Base-by-base conservation (phyloP, 2,888 invertebrate species). In the Hirtodrosophila histrioides region DNA sequence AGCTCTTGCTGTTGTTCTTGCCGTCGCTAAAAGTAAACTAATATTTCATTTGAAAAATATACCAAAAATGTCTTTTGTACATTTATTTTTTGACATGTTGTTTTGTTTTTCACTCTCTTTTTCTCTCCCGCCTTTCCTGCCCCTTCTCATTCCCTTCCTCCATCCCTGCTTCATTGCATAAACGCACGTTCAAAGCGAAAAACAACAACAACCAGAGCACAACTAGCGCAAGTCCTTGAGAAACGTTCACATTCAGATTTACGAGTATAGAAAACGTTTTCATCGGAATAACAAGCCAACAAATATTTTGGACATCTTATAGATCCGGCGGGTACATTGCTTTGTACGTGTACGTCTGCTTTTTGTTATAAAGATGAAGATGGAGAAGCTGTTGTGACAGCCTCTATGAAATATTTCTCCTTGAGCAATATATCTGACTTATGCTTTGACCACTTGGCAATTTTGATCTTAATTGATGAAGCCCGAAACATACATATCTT, bases 21-120 rank as follows among this genome's bases (percentile, higher is more conserved):
- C 53, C 69, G 78, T 71, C 70, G 72, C 83, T 77, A 68, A 82
- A 84, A 84, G 84, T 84, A 84, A 84, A 84, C 84, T 87, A 87
- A 87, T 84, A 84, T 79, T 84, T 84, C 84, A 84, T 87, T 86
- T 82, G 80, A 74, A 77, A 82, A 87, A 86, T 78, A 86, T 84
- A 86, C 72, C 84, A 80, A 75, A 69, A 80, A 86, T 84, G 81
- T 86, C 86, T 80, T 80, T 82, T 86, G 82, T 86, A 86, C 82
- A 82, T 86, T 86, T 82, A 71, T 84, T 84, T 86, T 69, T 82
- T 82, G 82, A 82, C 82, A 82, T 86, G 84, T 82, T 82, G 86
- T 86, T 86, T 82, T 86, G 84, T 82, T 86, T 80, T 83, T 82
- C 65, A 64, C 69, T 67, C 64, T 48, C 46, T 58, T 40, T 35